Conservation (phyloP, 2,113 vertebrate species). For the Xyrauchen texanus region DNA sequence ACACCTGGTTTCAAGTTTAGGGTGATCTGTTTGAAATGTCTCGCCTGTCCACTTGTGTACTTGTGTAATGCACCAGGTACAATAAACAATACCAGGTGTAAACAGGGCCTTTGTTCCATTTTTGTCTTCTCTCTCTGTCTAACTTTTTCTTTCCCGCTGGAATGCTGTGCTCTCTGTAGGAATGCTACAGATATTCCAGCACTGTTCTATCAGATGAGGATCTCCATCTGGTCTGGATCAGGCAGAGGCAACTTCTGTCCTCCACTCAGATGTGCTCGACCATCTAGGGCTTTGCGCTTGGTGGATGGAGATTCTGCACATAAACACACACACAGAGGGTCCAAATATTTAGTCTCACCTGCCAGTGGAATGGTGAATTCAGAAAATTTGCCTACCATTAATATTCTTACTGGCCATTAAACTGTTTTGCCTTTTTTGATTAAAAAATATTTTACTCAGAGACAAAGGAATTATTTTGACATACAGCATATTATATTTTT, state of each 20-base stretch:
- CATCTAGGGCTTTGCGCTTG: conserved; percentile 1
- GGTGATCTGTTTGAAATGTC: too few relatives aligned
- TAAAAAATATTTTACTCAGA: too few relatives aligned
- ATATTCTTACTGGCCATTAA: too few relatives aligned
- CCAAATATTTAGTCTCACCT: too few relatives aligned
- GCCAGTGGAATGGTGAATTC: too few relatives aligned
- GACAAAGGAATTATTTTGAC: too few relatives aligned
- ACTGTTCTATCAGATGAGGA: conserved; percentile 29
- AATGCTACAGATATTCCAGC: background rate
- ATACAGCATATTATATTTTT: too few relatives aligned
- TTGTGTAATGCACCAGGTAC: too few relatives aligned
- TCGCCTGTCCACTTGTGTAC: background rate
- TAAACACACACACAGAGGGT: conserved; percentile 16
- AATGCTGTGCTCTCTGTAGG: background rate
- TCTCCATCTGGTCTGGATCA: conserved; percentile 38
- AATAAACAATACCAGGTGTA: background rate
- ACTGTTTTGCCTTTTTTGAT: too few relatives aligned
- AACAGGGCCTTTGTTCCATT: background rate
- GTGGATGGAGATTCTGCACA: conserved; percentile 17
- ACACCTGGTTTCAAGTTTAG: too few relatives aligned
- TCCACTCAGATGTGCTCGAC: background rate
- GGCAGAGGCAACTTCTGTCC: conserved; percentile 27
- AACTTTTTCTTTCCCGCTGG: background rate
- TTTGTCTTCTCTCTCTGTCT: background rate
- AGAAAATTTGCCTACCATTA: too few relatives aligned